Base-by-base conservation (phyloP, 2,888 invertebrate species). In the Andrena minutula region DNA sequence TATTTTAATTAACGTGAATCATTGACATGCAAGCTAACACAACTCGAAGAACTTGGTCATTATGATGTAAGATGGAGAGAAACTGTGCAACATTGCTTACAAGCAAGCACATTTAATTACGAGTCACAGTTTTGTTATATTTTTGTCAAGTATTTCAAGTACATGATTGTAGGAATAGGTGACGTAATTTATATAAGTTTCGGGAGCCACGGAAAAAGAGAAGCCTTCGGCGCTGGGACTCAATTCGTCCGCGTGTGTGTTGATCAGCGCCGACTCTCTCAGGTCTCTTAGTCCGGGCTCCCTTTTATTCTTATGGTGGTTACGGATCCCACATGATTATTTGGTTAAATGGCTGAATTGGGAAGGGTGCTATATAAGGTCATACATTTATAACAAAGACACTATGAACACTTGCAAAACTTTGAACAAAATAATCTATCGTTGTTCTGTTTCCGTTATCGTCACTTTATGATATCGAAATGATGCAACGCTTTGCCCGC, bases 341-440 rank as follows among this genome's bases (percentile, higher is more conserved):
- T 74, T 63, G 23, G 71, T 79, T 80, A 81, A 64, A 64, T 84
- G 89, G 91, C 89, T 90, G 93, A 93, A 93, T 92, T 93, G 92
- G 93, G 92, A 91, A 88, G 86, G 90, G 88, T 91, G 87, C 91
- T 92, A 90, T 90, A 92, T 92, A 91, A 92, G 91, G 90, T 89
- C 83, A 69, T 65, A 82, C 76, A 73, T 80, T 71, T 81, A 56
- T 68, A 72, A 76, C 75, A 72, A 74, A 69, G n/a, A 60, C 26
- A 41, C 32, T 65, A 74, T 61, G 61, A 69, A 41, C 30, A 70
- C 61, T 76, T 61, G n/a, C 8, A 35, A 69, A 63, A 66, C 64
- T 75, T 49, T 56, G 20, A 58, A 69, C 6, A n/a, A 75, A 73
- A 76, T 76, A 83, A 80, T 56, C 73, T 26, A 66, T 58, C 6